Evolutionary conservation across 2,797 vertebrate species (phyloP).

Genomic region (Gymnothorax reevesii): DNA sequence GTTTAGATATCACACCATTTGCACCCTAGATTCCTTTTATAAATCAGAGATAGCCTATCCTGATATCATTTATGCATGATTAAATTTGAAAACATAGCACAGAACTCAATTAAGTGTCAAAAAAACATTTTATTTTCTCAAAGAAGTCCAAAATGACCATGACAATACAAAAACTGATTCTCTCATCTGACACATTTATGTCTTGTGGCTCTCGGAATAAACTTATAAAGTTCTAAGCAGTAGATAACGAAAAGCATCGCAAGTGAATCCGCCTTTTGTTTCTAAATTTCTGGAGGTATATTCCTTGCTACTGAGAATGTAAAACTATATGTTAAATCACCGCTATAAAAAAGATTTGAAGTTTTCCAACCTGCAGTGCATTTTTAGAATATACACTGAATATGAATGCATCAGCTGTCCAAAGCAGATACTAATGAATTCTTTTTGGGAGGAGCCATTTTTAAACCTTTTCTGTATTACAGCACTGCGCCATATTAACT

Average conservation of each 20-base stretch:
- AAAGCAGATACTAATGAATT: constrained; percentile 7
- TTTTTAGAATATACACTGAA: neutral
- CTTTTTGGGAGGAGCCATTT: constrained; percentile 4
- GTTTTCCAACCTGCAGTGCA: constrained; percentile 9
- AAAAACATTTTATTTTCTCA: constrained; percentile 2
- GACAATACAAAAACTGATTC: constrained; percentile 20
- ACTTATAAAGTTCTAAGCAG: neutral
- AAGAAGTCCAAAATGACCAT: constrained; percentile 9
- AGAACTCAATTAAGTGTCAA: neutral
- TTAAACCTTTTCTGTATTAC: neutral
- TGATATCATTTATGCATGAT: constrained; percentile 6
- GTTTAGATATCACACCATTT: neutral
- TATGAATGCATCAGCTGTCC: neutral
- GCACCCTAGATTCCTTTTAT: neutral
- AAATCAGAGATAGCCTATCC: neutral
- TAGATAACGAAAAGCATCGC: neutral
- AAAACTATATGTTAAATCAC: neutral
- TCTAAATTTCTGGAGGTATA: neutral
- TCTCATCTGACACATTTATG: neutral
- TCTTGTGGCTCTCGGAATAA: neutral
- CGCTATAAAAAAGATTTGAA: constrained; percentile 4
- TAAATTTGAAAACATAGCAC: neutral
- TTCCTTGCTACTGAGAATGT: neutral
- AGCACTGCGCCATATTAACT: too few relatives aligned
- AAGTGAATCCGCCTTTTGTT: neutral